phyloP scores from a whole-genome alignment of 2,797 vertebrate species.

The Manis crassicaudata region DNA sequence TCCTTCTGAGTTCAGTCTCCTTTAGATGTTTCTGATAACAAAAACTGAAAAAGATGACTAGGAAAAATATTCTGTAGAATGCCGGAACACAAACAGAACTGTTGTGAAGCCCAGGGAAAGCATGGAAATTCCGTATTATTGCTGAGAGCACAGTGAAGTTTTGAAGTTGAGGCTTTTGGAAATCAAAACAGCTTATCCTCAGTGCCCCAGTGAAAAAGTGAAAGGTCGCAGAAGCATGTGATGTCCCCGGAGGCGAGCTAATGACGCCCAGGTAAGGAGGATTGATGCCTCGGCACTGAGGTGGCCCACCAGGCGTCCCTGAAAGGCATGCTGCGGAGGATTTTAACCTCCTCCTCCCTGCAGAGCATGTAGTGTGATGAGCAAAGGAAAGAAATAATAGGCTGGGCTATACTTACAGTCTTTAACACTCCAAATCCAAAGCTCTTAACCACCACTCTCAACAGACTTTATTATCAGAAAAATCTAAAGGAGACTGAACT shows the following conservation, averaged over 20 bases:
- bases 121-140: not conserved
- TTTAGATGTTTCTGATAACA: not conserved
- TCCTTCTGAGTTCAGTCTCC: not conserved
- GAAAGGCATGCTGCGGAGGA: accelerated
- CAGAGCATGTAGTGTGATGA: accelerated
- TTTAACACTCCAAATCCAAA: not conserved
- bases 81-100: not conserved
- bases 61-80: not conserved
- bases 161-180: not conserved
- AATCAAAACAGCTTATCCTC: not conserved
- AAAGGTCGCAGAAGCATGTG: not conserved
- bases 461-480: not conserved
- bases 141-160: not conserved
- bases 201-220: not conserved
- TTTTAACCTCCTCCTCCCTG: not conserved
- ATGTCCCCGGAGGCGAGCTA: too few species aligned
- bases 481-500: not conserved
- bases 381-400: not conserved
- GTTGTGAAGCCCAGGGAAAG: not conserved
- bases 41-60: not conserved
- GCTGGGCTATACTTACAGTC: not conserved
- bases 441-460: not conserved
- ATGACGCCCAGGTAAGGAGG: not conserved
- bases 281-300: accelerated
- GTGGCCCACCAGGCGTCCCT: not conserved